phyloP scores from a whole-genome alignment of 2,113 vertebrate species.

The Acanthisitta chloris region DNA sequence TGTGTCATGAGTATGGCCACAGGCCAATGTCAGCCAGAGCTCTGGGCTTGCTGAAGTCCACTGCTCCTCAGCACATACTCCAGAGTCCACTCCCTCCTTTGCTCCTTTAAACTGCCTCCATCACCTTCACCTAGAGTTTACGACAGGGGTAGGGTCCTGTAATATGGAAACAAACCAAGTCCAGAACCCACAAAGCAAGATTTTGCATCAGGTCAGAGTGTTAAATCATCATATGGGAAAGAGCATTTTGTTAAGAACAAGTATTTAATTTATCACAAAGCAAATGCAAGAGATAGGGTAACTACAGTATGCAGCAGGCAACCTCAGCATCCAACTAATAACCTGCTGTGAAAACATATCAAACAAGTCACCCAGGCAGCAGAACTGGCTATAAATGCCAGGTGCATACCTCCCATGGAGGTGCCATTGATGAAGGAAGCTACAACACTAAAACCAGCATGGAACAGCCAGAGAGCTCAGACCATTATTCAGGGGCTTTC shows the following conservation, averaged over 20 bases:
- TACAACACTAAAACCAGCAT: not conserved
- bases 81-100: not conserved
- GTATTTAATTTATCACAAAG: not conserved
- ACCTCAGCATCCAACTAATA: not conserved
- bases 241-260: not conserved
- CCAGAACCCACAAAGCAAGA: not conserved
- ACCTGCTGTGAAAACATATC: not conserved
- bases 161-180: not conserved
- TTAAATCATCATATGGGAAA: not conserved
- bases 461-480: not conserved
- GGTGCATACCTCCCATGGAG: not conserved
- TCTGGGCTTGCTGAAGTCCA: not conserved
- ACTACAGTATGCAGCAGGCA: not conserved
- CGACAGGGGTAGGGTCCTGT: no score
- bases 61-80: not conserved
- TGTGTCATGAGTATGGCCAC: accelerated
- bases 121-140: no score
- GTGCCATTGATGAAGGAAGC: not conserved
- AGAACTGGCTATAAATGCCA: not conserved
- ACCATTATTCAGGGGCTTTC: not conserved
- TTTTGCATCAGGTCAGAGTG: not conserved
- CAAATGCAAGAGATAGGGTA: accelerated
- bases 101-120: no score
- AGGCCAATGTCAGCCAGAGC: not conserved
- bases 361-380: not conserved